These are phyloP conservation scores for Himalopsyche kuldschensis DNA, from an alignment of 2,888 invertebrate species.

Conservation along the genomic window DNA sequence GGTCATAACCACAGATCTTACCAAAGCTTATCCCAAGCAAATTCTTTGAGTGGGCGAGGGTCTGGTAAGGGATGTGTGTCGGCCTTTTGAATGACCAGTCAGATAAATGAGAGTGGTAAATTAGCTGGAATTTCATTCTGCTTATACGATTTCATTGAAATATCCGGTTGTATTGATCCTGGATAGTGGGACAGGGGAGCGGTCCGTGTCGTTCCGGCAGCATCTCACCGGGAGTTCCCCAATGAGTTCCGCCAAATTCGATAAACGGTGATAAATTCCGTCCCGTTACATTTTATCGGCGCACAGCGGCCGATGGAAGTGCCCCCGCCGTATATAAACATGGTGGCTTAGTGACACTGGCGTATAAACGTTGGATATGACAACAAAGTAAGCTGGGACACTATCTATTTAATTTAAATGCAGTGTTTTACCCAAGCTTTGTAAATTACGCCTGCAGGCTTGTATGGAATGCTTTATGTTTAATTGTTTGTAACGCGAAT, in stretches of 20 bases:
- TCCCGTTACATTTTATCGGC: not conserved
- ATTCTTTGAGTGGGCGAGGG: too few relatives aligned
- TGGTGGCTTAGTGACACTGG: not conserved
- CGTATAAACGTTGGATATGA: not conserved
- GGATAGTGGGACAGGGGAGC: not conserved
- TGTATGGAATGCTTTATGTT: too few relatives aligned
- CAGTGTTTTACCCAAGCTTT: too few relatives aligned
- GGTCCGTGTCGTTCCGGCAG: not conserved
- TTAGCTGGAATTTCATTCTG: not conserved
- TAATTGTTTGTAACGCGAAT: too few relatives aligned
- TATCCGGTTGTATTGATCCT: not conserved
- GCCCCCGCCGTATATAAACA: not conserved
- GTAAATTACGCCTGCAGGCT: too few relatives aligned
- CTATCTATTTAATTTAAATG: too few relatives aligned
- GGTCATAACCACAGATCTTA: too few relatives aligned
- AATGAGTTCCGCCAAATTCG: conserved; percentile 7
- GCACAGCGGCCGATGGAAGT: conserved; percentile 5
- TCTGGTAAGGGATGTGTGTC: not conserved
- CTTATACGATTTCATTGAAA: not conserved
- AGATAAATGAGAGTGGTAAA: not conserved
- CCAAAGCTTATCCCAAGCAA: too few relatives aligned
- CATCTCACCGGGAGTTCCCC: not conserved
- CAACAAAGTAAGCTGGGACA: not conserved
- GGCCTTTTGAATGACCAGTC: not conserved
- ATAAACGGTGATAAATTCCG: conserved; percentile 12